Percentiles rank a stretch among this genome's conserved stretches.
Evolutionary conservation across 2,888 invertebrate species (phyloP).

Genomic region (Brachynemurus nebulosus): DNA sequence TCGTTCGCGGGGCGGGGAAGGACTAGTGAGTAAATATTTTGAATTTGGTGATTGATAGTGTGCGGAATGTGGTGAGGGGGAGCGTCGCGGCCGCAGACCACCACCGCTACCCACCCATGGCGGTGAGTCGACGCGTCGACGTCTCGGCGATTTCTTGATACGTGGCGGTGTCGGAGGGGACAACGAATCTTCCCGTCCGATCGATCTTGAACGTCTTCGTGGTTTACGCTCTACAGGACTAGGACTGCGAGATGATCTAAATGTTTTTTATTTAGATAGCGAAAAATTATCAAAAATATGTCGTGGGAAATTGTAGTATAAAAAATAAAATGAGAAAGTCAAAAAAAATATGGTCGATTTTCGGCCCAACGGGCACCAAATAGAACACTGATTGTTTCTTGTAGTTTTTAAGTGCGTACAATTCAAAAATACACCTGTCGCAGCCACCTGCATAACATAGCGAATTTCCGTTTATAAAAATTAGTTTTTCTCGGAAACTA

Average conservation of each 20-base stretch:
- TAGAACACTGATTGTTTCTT: too few species aligned
- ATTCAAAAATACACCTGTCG: too few species aligned
- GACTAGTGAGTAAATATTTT: neutral
- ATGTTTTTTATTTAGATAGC: slow-evolving; percentile 1
- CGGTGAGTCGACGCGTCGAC: neutral
- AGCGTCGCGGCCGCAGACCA: neutral
- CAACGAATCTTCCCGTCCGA: neutral
- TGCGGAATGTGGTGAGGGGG: neutral
- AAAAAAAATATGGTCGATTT: too few species aligned
- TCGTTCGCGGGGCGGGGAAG: neutral
- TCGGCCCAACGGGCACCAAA: too few species aligned
- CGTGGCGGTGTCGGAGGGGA: slow-evolving; percentile 8
- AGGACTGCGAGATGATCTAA: slow-evolving; percentile 5
- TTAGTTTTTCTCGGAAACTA: too few species aligned
- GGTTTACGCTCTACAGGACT: slow-evolving; percentile 6
- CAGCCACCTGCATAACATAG: too few species aligned
- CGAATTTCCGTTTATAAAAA: too few species aligned
- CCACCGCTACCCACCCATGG: neutral
- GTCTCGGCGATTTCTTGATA: slow-evolving; percentile 1
- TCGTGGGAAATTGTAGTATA: neutral
- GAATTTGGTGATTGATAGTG: slow-evolving; percentile 2
- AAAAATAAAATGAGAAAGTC: too few species aligned
- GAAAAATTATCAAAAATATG: slow-evolving; percentile 3
- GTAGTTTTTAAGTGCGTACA: too few species aligned
- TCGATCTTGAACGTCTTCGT: slow-evolving; percentile 2